phyloP scores from a whole-genome alignment of 2,888 invertebrate genomes.

The Galeopsomyia nigrocyanea region DNA sequence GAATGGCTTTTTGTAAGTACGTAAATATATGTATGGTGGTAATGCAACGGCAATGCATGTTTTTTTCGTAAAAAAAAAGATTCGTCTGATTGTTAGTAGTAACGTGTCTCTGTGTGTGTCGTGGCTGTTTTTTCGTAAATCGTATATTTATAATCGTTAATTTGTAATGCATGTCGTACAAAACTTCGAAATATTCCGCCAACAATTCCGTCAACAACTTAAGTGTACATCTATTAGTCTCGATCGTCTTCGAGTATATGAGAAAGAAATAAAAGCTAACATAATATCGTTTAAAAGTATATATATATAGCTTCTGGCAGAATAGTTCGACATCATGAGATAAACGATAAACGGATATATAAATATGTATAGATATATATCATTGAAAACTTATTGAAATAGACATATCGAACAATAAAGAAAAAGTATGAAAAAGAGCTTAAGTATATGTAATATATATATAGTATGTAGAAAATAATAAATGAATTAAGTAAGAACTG shows the following conservation, averaged over 20 bases:
- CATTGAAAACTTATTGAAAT: slow-evolving; percentile 52
- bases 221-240: background rate
- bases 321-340: slow-evolving; percentile 60
- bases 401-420: slow-evolving; percentile 64
- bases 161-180: slow-evolving; percentile 11
- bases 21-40: background rate
- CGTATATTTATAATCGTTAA: background rate
- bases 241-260: background rate
- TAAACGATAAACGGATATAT: slow-evolving; percentile 54
- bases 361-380: slow-evolving; percentile 48
- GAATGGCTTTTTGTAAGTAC: background rate
- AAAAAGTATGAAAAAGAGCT: slow-evolving; percentile 52
- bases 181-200: slow-evolving; percentile 58
- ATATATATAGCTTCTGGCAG: slow-evolving; percentile 50
- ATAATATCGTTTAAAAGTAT: background rate
- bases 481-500: slow-evolving; percentile 55
- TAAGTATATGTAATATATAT: slow-evolving; percentile 48
- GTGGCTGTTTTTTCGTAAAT: slow-evolving; percentile 2
- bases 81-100: background rate
- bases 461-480: slow-evolving; percentile 60
- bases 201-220: slow-evolving; percentile 49
- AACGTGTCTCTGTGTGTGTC: slow-evolving; percentile 10
- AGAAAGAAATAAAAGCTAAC: slow-evolving; percentile 9
- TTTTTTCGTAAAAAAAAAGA: background rate
- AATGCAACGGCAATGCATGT: too few species aligned